Evolutionary conservation across 1,140 invertebrate species (phyloP), one percentile per base, ranked within the genome.

Genomic region (Drosophila miranda): DNA sequence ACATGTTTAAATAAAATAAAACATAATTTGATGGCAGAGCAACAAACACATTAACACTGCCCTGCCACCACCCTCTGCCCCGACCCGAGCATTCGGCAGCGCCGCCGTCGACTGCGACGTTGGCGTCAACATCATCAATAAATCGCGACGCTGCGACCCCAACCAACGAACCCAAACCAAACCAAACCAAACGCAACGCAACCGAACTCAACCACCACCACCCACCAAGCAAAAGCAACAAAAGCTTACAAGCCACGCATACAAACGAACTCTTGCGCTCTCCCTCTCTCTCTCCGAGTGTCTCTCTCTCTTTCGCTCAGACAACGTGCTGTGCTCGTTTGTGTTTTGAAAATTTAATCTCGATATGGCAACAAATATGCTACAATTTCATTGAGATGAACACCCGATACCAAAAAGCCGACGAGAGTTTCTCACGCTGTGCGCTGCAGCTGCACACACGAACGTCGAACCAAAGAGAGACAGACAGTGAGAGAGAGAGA

Each of bases 331-430:
- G 81, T 67, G 68, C 81, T 87, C 83, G 83, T 82, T 87, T 87
- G 75, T 86, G 82, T 87, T 87, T 87, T 87, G 83, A 88, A 88
- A 87, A 87, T 87, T 87, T 87, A 87, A 87, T 87, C 82, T 87
- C 82, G 82, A 87, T 87, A 87, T 87, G 83, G 82, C 82, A 87
- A 87, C 82, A 87, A 87, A 87, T 87, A 87, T 87, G 82, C 82
- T 87, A 87, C 82, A 87, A 87, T 87, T 87, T 87, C 82, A 87
- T 87, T 87, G 82, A 87, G 82, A 87, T 87, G 82, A 86, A 86
- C 82, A 86, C 82, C 82, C 82, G 82, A 87, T 87, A 87, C 81
- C 75, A 78, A 60, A 74, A 81, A 73, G 70, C 59, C 50, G 61
- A 62, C 43, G 82, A 78, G 82, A 82, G 77, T 81, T 86, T 86